Base-by-base conservation (phyloP, 2,797 vertebrate species). In the Adelosebastes latens region DNA sequence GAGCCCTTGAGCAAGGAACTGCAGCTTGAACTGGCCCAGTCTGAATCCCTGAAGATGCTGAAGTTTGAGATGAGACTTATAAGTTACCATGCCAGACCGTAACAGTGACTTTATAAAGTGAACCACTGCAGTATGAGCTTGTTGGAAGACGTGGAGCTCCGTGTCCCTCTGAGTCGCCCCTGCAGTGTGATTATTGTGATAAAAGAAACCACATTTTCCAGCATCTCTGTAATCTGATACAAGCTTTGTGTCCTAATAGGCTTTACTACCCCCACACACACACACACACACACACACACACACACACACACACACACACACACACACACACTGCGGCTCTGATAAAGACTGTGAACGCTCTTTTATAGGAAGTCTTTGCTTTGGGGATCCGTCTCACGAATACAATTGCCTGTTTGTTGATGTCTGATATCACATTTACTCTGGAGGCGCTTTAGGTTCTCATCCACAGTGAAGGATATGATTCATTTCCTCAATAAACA, bases 241-340 rank as follows among this genome's bases (percentile, higher is more conserved):
- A 9, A 85, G 20, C 69, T 49, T 39, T 42, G 64, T 52, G 20
- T 72, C 12, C 63, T 75, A 72, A 68, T 8, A 56, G 39, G 65
- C 76, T 86, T 77, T 66, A 36, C 75, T 61, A 52, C 73, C 69
- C 76, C 70, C 58, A 73, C 36, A 60, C 58, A 73, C 58, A 73
- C 36, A 60, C 58, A 2, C 13, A 1, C 56, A 9, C 14, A 29
- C 27, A 1, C 60, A 12, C 29, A n/a, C 29, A 13, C 59, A 7
- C 59, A 13, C 60, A 34, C 60, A 2, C 60, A 27, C 61, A 14
- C 61, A 24, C 60, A 39, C 32, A 22, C 60, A 22, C 60, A 24
- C 61, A 16, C 77, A 67, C 77, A 73, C 53, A 79, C 53, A 46
- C 60, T 3, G 18, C 0, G n/a, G n/a, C 59, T 67, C 56, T 5